Evolutionary conservation across 1,140 invertebrate species (phyloP).

Genomic region (Pseudomyrmex cubaensis): DNA sequence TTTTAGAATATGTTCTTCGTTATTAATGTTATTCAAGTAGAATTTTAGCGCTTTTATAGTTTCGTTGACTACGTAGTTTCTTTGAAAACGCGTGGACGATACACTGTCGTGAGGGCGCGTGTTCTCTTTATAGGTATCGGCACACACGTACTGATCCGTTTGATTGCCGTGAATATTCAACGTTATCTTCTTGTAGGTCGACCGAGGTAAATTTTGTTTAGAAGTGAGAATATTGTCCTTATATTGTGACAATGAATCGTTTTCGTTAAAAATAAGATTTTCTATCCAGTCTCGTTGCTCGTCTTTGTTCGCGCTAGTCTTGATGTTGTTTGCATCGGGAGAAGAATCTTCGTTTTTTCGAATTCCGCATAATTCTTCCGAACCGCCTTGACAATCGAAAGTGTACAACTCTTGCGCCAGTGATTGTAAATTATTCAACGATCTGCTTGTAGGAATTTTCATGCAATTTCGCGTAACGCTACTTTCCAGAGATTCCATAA

Average conservation of each 20-base stretch:
- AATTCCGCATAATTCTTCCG: slow-evolving; percentile 83
- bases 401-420: slow-evolving; percentile 82
- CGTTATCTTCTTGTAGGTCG: neutral
- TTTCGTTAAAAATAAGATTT: slow-evolving; percentile 43
- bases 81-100: slow-evolving; percentile 12
- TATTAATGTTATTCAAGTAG: slow-evolving; percentile 82
- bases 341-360: slow-evolving; percentile 72
- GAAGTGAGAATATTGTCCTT: neutral
- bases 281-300: slow-evolving; percentile 60
- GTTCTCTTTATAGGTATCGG: slow-evolving; percentile 21
- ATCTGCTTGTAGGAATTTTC: slow-evolving; percentile 83
- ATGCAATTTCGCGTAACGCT: slow-evolving; percentile 77
- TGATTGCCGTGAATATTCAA: neutral
- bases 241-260: slow-evolving; percentile 5
- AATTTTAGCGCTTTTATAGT: slow-evolving; percentile 82
- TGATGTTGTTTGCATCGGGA: slow-evolving; percentile 70
- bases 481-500: slow-evolving; percentile 82
- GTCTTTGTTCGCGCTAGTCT: slow-evolving; percentile 66
- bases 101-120: neutral
- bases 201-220: slow-evolving; percentile 3
- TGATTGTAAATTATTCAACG: slow-evolving; percentile 80
- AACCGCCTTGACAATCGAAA: slow-evolving; percentile 85
- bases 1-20: slow-evolving; percentile 78
- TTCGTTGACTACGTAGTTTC: slow-evolving; percentile 71
- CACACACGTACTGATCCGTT: neutral